These are phyloP conservation scores for Esox niger DNA, from an alignment of 2,113 vertebrate species.

Conservation along the genomic window DNA sequence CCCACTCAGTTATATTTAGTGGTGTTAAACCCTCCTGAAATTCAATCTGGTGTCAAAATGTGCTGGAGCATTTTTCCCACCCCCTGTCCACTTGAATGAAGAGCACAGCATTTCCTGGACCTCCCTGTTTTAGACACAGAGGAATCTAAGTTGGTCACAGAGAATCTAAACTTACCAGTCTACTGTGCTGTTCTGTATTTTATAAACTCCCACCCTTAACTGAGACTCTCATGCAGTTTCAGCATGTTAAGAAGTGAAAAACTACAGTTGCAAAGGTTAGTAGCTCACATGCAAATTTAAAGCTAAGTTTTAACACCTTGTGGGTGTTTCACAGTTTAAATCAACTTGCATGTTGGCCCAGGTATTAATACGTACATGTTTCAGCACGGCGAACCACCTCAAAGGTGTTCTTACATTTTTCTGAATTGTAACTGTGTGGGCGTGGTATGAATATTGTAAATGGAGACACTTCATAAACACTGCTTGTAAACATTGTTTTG, in stretches of 20 bases:
- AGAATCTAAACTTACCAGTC: neutral
- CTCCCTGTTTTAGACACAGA: neutral
- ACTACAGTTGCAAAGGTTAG: neutral
- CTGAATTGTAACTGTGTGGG: too few species aligned
- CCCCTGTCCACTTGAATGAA: conserved; percentile 3
- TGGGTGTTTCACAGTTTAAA: too few species aligned
- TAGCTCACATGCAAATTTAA: too few species aligned
- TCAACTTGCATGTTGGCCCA: too few species aligned
- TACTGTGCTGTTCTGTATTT: neutral
- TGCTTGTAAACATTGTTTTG: too few species aligned
- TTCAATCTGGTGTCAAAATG: conserved; percentile 30
- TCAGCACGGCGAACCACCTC: too few species aligned
- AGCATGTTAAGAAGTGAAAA: neutral
- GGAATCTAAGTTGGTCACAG: neutral
- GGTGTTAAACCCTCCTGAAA: conserved; percentile 40
- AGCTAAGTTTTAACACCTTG: too few species aligned
- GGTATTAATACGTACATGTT: too few species aligned
- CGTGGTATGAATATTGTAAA: too few species aligned
- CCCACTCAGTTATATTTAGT: conserved; percentile 38
- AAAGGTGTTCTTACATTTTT: too few species aligned
- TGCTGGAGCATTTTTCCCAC: conserved; percentile 10
- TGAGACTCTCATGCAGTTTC: neutral
- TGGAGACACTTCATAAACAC: too few species aligned
- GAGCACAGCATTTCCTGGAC: neutral
- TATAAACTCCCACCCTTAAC: neutral